These are phyloP conservation scores for Andricus curvator DNA, from an alignment of 2,888 invertebrate species.

Conservation along the genomic window DNA sequence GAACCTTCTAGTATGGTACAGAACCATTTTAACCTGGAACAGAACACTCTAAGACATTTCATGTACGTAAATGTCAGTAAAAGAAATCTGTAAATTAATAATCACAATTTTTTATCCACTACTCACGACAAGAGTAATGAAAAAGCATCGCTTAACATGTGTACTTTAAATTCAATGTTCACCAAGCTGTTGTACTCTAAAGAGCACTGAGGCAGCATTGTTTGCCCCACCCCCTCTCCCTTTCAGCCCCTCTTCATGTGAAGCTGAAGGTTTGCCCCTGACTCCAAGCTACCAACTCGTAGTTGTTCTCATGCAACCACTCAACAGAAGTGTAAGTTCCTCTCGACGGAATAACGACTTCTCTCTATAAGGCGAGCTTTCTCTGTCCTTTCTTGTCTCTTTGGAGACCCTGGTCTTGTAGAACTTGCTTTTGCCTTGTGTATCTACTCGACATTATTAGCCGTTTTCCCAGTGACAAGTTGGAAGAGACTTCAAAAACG, in stretches of 20 bases:
- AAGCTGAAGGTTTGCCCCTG: slow-evolving; percentile 21
- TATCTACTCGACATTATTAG: slow-evolving; percentile 1
- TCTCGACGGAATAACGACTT: slow-evolving; percentile 32
- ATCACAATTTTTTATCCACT: neutral
- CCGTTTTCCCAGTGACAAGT: neutral
- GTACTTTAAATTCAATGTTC: slow-evolving; percentile 27
- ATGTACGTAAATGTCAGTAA: neutral
- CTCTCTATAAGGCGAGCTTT: slow-evolving; percentile 32
- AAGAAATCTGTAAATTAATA: neutral
- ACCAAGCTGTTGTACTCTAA: slow-evolving; percentile 17
- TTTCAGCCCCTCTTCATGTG: neutral
- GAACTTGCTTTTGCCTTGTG: neutral
- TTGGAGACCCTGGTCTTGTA: neutral
- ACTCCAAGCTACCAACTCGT: neutral
- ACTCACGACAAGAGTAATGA: neutral
- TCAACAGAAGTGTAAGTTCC: slow-evolving; percentile 22
- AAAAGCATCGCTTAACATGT: slow-evolving; percentile 18
- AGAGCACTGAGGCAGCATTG: slow-evolving; percentile 4
- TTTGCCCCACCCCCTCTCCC: neutral
- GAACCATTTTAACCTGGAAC: neutral
- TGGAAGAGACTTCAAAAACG: neutral
- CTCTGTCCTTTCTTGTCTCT: slow-evolving; percentile 2
- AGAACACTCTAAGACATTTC: neutral
- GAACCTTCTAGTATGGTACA: neutral
- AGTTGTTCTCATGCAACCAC: neutral